These are phyloP conservation scores for Drosophila hydei DNA, from an alignment of 1,140 invertebrate species.

Conservation along the genomic window DNA sequence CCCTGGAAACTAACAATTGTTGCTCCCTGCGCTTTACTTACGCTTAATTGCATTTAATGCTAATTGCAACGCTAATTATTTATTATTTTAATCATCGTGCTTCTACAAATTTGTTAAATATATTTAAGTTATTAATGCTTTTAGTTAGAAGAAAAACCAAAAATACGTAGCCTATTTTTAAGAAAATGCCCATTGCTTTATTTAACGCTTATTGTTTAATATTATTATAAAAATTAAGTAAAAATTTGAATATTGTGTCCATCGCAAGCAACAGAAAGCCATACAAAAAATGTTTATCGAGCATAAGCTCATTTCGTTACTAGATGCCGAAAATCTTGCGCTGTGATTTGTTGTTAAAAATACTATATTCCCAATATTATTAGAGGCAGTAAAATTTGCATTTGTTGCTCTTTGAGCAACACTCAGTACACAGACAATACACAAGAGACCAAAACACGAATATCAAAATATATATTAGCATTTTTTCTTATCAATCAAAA, in stretches of 20 bases:
- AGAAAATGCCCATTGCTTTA: constrained; percentile 25
- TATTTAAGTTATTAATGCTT: constrained; percentile 7
- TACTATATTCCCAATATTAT: constrained; percentile 3
- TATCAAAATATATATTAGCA: constrained; percentile 34
- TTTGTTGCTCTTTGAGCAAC: constrained; percentile 20
- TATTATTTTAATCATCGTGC: neutral
- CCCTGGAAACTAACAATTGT: constrained; percentile 50
- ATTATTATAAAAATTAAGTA: constrained; percentile 22
- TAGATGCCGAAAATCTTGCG: constrained; percentile 28
- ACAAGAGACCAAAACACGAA: constrained; percentile 12
- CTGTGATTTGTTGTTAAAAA: constrained; percentile 25
- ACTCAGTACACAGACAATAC: constrained; percentile 18
- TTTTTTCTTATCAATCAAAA: constrained; percentile 29
- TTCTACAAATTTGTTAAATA: constrained; percentile 5
- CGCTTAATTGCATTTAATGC: constrained; percentile 50
- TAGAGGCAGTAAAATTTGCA: constrained; percentile 29
- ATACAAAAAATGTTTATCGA: constrained; percentile 13
- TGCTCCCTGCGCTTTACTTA: constrained; percentile 50
- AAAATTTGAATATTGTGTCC: constrained; percentile 65
- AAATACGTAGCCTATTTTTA: constrained; percentile 35
- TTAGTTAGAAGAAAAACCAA: constrained; percentile 2
- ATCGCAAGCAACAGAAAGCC: constrained; percentile 65
- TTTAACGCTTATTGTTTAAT: constrained; percentile 20
- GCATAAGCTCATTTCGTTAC: constrained; percentile 7
- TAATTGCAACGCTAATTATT: constrained; percentile 48